Base-by-base conservation (phyloP, 2,797 vertebrate species). In the Furcifer pardalis region DNA sequence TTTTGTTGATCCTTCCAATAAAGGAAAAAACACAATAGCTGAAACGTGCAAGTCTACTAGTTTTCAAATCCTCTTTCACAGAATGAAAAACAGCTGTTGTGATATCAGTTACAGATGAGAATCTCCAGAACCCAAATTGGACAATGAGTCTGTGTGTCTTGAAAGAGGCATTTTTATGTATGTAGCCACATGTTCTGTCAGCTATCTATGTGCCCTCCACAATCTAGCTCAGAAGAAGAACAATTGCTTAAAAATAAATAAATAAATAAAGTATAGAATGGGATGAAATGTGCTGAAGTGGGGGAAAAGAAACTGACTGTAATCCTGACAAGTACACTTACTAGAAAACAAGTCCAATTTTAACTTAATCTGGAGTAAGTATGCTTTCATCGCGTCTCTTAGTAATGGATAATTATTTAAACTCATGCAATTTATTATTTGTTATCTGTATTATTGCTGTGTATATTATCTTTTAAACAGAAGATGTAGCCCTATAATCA, bases 81-180 rank as follows among this genome's bases (percentile, higher is more conserved):
- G 84, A 91, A 86, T 80, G 86, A 90, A 86, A 91, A 90, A 83
- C 87, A 92, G 87, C 83, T 82, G 89, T 78, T 90, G 83, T 0
- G 59, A 77, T 83, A 49, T 4, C 19, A 76, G 35, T 27, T 35
- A 66, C 60, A 83, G 40, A 72, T 17, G 4, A 81, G 87, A 83
- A n/a, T 81, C 88, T 91, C 83, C 0, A 0, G 84, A 93, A 91
- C 83, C 52, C 91, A 68, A 91, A 62, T n/a, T 59, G 81, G 0
- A 0, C 87, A 37, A 44, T 66, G 12, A 69, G 74, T 81, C 0
- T 27, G 81, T 68, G 5, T 84, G 49, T 89, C 86, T 89, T 80
- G 46, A 44, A 90, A 91, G 88, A 83, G 84, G 66, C 84, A 84
- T 85, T 71, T 52, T 82, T 35, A 5, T 46, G 81, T 15, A 4